Evolutionary conservation across 2,113 vertebrate species (phyloP), one percentile per base, ranked within the genome.

Genomic region (Cromileptes altivelis): DNA sequence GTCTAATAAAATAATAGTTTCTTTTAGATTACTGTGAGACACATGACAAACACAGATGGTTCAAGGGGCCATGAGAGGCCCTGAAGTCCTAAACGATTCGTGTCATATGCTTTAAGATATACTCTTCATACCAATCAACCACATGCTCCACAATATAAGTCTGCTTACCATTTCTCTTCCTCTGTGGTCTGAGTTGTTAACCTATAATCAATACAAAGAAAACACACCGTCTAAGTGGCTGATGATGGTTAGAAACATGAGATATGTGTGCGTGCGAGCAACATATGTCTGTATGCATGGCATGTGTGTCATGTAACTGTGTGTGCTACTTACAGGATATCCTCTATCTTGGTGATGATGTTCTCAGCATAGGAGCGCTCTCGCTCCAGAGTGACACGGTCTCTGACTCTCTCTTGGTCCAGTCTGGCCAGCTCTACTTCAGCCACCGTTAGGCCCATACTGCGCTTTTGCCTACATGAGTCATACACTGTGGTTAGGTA

Each of bases 381-480:
- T 90, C 92, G 97, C 87, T 99, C 98, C 75, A 96, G 85, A 2
- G 96, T 93, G 37, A 93, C 95, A 0, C 97, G 96, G 86, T 99
- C 98, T 81, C 96, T 95, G 27, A 96, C 90, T 52, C 96, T 90
- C 78, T 99, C 98, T 0, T 96, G 95, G 81, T 99, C 98, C 88
- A 99, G 94, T 85, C 96, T 96, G 72, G 88, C 88, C 55, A 99
- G 89, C 74, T 99, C 98, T 0, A 91, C 97, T 89, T 99, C 97
- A 3, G 97, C 98, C 93, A 99, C 93, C 0, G 98, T 99, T 81
- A 99, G 90, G 5, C 98, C 98, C 98, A 99, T 99, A 73, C 97
- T 98, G 82, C 97, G 96, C 71, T 99, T 99, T 94, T 99, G 98
- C 94, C 98, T 99, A 78, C 33, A 93, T 15, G 58, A 12, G n/a